Conservation (phyloP, 2,888 invertebrate genomes). For the Drymonia ruficornis region DNA sequence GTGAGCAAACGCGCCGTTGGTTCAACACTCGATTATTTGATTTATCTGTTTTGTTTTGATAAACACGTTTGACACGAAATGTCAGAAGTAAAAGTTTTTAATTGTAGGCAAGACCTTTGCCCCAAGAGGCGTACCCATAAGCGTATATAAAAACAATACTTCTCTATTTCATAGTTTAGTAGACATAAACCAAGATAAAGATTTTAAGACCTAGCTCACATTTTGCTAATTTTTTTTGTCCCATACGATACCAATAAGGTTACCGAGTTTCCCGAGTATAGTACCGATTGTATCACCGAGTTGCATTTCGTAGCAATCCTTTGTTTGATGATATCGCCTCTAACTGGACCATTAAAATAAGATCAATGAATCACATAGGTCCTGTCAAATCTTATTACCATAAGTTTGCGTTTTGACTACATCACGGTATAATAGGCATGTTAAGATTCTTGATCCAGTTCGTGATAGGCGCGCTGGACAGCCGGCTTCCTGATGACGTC, state of each 20-base stretch:
- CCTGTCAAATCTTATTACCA: not conserved
- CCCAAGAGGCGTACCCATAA: too few species aligned
- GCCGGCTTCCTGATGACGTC: conserved; percentile 62
- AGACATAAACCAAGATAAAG: too few species aligned
- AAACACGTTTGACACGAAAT: conserved; percentile 17
- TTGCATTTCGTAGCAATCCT: not conserved
- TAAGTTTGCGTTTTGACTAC: not conserved
- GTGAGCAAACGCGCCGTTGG: conserved; percentile 35
- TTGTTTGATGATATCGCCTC: not conserved
- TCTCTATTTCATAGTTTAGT: too few species aligned
- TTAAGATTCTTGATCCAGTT: conserved; percentile 36
- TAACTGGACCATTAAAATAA: not conserved
- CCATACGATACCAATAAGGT: too few species aligned
- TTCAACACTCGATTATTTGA: conserved; percentile 20
- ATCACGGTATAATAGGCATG: not conserved
- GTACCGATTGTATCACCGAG: too few species aligned
- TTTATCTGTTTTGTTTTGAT: conserved; percentile 17
- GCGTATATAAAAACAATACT: too few species aligned
- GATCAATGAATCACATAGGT: not conserved
- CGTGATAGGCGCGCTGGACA: conserved; percentile 51
- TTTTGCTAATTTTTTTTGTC: too few species aligned
- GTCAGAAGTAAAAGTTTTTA: conserved; percentile 28
- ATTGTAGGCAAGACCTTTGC: conserved; percentile 7
- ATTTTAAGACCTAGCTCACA: too few species aligned
- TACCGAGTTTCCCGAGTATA: too few species aligned